Percentiles rank a stretch among this genome's conserved stretches.
phyloP scores from a whole-genome alignment of 2,113 vertebrate species.

The Syrrhaptes paradoxus region DNA sequence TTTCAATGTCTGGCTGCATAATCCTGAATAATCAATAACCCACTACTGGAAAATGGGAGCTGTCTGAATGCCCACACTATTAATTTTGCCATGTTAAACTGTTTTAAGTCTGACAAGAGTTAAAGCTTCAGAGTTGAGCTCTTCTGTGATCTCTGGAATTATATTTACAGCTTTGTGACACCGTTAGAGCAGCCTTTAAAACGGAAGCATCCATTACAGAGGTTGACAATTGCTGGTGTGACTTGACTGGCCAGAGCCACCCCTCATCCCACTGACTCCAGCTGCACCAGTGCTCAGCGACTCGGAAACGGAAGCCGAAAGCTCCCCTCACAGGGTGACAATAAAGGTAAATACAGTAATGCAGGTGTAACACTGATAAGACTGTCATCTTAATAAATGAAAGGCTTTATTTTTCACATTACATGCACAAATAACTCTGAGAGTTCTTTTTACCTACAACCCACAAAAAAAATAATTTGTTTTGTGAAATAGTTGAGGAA shows the following conservation, averaged over 20 bases:
- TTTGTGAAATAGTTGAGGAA: neutral
- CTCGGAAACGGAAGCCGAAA: neutral
- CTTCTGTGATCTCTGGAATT: neutral
- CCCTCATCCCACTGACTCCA: neutral
- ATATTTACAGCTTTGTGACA: neutral
- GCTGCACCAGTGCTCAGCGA: neutral
- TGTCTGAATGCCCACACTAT: neutral
- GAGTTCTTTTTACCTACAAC: accelerated
- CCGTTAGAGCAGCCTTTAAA: neutral
- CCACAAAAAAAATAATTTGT: neutral
- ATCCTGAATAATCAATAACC: neutral
- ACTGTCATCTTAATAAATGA: neutral
- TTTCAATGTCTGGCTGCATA: neutral
- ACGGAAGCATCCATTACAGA: neutral
- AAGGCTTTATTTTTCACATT: neutral
- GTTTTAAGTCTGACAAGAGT: neutral
- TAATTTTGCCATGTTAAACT: neutral
- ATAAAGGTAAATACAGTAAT: neutral
- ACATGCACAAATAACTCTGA: accelerated
- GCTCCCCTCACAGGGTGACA: neutral
- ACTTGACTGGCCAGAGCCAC: neutral
- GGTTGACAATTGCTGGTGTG: neutral
- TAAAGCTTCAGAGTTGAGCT: neutral
- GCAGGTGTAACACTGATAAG: neutral
- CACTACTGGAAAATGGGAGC: neutral